Conservation (phyloP, 2,888 invertebrate genomes). For the Lasioglossum pauxillum region DNA sequence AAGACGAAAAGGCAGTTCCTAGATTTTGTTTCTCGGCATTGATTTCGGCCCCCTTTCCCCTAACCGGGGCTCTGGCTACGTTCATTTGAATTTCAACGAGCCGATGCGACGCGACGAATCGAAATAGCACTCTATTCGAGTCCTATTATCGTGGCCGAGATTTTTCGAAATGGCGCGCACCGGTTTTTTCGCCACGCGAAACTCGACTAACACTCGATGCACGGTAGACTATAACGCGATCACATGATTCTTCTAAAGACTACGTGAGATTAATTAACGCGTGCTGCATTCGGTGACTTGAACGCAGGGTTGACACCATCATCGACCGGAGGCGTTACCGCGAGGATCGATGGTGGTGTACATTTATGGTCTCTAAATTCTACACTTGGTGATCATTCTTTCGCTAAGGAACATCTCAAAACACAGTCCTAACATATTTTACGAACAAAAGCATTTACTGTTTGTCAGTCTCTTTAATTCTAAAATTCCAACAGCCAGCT, state of each 20-base stretch:
- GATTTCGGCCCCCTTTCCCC: conserved; percentile 12
- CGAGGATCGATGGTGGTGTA: neutral
- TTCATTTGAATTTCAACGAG: conserved; percentile 16
- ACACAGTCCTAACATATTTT: neutral
- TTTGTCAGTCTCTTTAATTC: neutral
- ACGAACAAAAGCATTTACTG: neutral
- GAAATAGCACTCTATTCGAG: neutral
- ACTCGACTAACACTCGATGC: neutral
- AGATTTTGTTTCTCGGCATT: conserved; percentile 5
- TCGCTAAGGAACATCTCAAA: neutral
- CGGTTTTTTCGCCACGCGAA: neutral
- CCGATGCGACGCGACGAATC: neutral
- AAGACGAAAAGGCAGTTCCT: conserved; percentile 7
- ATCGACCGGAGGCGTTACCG: neutral
- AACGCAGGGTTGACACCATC: neutral
- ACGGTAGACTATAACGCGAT: too few species aligned
- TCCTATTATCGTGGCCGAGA: neutral
- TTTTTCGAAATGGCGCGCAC: neutral
- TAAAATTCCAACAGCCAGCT: too few species aligned
- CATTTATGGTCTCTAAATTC: neutral
- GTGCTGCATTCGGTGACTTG: neutral
- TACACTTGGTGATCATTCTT: neutral
- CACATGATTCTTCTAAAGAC: too few species aligned
- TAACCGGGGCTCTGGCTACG: neutral
- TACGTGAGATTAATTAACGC: neutral